Evolutionary conservation across 2,888 invertebrate species (phyloP).

Genomic region (Microplitis deprimator): DNA sequence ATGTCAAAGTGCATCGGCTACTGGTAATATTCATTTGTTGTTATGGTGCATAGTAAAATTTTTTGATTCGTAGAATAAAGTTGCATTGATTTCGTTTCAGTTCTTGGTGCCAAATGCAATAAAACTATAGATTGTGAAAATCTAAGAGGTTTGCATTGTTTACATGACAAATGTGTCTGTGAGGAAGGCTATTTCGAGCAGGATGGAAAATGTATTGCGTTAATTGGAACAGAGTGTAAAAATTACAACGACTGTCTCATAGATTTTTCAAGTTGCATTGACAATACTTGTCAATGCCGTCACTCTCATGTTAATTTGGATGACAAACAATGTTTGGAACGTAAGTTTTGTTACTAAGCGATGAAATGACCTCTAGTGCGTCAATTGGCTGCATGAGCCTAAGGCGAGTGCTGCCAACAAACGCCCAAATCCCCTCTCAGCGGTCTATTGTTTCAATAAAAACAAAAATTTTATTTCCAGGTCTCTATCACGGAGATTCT

Average conservation of each 20-base stretch:
- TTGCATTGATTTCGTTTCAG: conserved; percentile 30
- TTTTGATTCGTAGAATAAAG: no score
- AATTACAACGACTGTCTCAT: not conserved
- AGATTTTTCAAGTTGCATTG: not conserved
- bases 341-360: not conserved
- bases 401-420: no score
- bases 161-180: conserved; percentile 48
- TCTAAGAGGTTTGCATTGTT: conserved; percentile 45
- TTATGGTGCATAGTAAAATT: no score
- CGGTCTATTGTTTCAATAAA: not conserved
- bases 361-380: not conserved
- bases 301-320: not conserved
- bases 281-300: not conserved
- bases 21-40: no score
- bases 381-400: not conserved
- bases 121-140: conserved; percentile 45
- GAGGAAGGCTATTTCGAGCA: conserved; percentile 44
- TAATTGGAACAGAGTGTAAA: not conserved
- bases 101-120: conserved; percentile 52
- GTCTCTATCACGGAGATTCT: not conserved
- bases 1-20: no score
- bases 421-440: no score
- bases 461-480: not conserved
- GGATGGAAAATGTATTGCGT: conserved; percentile 44
- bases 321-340: not conserved